Conservation (phyloP, 2,888 invertebrate species). For the Adelphocoris suturalis region DNA sequence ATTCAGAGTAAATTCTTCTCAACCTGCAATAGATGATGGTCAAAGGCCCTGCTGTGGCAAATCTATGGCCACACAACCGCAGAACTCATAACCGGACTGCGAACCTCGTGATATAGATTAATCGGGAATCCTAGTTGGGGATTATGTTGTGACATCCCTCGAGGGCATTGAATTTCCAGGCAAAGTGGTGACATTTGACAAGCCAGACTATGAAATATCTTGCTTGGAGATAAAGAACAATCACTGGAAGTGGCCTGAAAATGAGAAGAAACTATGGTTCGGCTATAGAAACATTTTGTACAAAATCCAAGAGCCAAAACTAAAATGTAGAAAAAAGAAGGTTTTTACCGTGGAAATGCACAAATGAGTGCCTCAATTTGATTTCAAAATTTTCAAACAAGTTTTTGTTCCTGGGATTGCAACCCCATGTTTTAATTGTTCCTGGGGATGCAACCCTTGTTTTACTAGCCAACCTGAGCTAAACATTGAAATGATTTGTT, state of each 20-base stretch:
- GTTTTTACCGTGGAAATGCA: too few relatives aligned
- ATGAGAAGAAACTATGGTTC: conserved; percentile 4
- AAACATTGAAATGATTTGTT: too few relatives aligned
- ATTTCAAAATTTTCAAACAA: neutral
- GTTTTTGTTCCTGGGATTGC: neutral
- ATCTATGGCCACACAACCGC: neutral
- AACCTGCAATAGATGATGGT: neutral
- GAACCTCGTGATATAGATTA: neutral
- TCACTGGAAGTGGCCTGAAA: conserved; percentile 22
- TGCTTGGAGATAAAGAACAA: neutral
- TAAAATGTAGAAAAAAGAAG: neutral
- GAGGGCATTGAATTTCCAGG: conserved; percentile 38
- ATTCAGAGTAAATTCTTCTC: too few relatives aligned
- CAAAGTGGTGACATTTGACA: conserved; percentile 9
- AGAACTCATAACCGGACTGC: neutral
- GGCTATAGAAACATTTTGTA: neutral
- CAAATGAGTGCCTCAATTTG: too few relatives aligned
- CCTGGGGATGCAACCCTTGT: too few relatives aligned
- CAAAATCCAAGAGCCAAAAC: neutral
- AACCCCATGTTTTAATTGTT: too few relatives aligned
- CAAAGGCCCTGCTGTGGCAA: neutral
- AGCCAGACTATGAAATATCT: conserved; percentile 22
- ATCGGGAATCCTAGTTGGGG: conserved; percentile 33
- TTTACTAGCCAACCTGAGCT: too few relatives aligned
- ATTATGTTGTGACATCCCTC: conserved; percentile 1